Conservation (phyloP, 2,113 vertebrate genomes). For the Sylvia atricapilla region DNA sequence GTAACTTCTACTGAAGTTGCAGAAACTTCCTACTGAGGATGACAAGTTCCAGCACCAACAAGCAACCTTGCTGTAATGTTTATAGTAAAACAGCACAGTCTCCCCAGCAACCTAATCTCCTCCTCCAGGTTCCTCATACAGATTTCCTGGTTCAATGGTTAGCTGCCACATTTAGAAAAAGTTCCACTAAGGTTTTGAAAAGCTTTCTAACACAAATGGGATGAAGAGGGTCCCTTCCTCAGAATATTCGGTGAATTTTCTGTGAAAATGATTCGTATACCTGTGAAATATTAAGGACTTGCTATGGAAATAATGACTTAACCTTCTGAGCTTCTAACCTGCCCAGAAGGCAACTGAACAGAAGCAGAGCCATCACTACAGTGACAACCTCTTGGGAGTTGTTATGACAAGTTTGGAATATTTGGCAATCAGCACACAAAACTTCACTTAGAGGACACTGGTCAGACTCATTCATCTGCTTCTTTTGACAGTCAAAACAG, state of each 20-base stretch:
- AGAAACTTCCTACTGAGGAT: neutral
- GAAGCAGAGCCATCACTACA: neutral
- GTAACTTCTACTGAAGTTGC: neutral
- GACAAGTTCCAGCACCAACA: neutral
- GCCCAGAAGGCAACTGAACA: neutral
- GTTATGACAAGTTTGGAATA: neutral
- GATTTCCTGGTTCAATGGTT: neutral
- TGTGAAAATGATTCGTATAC: neutral
- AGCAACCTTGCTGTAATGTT: neutral
- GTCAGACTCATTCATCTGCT: neutral
- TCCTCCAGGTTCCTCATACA: neutral
- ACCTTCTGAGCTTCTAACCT: neutral
- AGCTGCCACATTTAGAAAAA: neutral
- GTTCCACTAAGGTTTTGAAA: neutral
- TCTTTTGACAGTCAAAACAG: neutral
- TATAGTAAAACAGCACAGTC: neutral
- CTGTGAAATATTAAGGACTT: neutral
- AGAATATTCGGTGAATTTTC: neutral
- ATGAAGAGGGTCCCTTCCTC: neutral
- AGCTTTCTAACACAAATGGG: neutral
- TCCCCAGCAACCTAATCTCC: neutral
- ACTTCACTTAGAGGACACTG: neutral
- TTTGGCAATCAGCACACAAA: neutral
- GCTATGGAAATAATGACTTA: neutral
- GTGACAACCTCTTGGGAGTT: neutral